phyloP scores from a whole-genome alignment of 2,888 invertebrate species.

The Ecliptopera silaceata region DNA sequence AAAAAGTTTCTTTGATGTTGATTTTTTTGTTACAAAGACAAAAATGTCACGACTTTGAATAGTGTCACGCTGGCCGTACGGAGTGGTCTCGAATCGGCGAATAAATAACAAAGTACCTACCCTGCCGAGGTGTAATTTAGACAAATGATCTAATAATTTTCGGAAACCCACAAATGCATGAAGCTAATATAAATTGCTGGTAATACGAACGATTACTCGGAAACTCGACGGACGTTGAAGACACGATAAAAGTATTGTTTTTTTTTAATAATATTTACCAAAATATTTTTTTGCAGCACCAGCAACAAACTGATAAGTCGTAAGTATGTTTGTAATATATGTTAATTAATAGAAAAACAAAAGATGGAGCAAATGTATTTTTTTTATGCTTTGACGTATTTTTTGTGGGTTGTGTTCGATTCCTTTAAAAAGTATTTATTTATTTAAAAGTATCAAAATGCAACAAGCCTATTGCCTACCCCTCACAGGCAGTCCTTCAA shows the following conservation, averaged over 20 bases:
- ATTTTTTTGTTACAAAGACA: background rate
- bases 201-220: conserved; percentile 16
- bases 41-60: background rate
- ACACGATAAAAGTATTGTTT: background rate
- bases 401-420: no score
- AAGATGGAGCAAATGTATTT: no score
- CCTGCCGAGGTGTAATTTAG: conserved; percentile 34
- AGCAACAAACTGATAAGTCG: no score
- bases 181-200: conserved; percentile 31
- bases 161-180: conserved; percentile 26
- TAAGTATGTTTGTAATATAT: no score
- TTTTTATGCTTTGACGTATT: no score
- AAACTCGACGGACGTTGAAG: background rate
- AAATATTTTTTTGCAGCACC: no score
- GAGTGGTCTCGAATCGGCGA: conserved; percentile 3
- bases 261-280: no score
- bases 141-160: conserved; percentile 39
- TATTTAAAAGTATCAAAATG: no score
- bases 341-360: no score
- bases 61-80: background rate
- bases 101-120: conserved; percentile 5
- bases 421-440: no score
- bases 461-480: no score
- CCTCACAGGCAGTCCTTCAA: no score
- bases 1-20: background rate